Percentiles rank a stretch among this genome's conserved stretches.
Evolutionary conservation across 2,113 vertebrate genomes (phyloP).

Genomic region (Protobothrops mucrosquamatus): DNA sequence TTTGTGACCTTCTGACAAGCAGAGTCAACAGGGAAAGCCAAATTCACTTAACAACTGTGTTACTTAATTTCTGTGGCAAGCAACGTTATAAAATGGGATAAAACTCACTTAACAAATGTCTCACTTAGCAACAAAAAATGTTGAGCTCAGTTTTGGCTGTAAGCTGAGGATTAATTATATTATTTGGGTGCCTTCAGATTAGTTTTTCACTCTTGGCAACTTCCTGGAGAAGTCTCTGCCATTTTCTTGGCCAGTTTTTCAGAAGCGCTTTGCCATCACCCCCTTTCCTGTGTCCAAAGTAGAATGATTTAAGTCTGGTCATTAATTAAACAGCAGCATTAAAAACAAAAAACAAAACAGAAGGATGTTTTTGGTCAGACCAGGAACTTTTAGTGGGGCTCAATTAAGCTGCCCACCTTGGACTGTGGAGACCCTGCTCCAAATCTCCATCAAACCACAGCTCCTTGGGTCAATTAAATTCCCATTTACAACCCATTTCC

Average conservation of each 20-base stretch:
- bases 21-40: no score
- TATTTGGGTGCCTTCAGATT: background rate
- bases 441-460: no score
- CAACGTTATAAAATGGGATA: no score
- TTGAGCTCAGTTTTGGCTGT: background rate
- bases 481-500: background rate
- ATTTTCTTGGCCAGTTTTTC: background rate
- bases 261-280: background rate
- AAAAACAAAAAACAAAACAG: background rate
- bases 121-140: no score
- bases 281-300: no score
- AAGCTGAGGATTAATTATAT: background rate
- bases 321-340: background rate
- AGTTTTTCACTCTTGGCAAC: background rate
- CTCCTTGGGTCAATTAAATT: background rate
- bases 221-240: no score
- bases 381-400: background rate
- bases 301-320: no score
- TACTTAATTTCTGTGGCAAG: no score
- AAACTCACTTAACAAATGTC: no score
- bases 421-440: background rate
- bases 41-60: no score
- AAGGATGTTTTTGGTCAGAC: background rate
- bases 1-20: no score
- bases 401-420: background rate